phyloP scores from a whole-genome alignment of 2,797 vertebrate species.

The Sebastes cheni region DNA sequence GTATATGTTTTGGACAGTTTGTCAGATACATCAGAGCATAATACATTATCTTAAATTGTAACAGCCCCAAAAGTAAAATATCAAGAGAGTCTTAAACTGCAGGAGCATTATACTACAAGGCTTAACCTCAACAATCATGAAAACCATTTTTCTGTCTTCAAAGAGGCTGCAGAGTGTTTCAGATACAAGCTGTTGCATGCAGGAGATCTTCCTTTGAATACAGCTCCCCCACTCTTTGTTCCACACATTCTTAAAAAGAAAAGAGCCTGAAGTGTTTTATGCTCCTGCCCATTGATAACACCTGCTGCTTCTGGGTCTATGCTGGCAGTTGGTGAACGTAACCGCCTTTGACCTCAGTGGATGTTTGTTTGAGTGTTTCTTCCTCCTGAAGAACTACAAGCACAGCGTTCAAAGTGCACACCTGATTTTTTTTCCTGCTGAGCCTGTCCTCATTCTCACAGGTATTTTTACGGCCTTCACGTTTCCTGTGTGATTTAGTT shows the following conservation, averaged over 20 bases:
- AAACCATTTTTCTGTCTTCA: not conserved
- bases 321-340: not conserved
- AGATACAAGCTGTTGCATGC: constrained; percentile 53
- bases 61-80: not conserved
- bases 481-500: constrained; percentile 39
- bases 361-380: constrained; percentile 5
- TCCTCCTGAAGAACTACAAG: constrained; percentile 2
- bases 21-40: not conserved
- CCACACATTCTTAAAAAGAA: not conserved
- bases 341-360: constrained; percentile 20
- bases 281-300: constrained; percentile 14
- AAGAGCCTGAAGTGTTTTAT: constrained; percentile 2
- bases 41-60: not conserved
- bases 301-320: constrained; percentile 20
- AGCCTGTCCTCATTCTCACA: constrained; percentile 43
- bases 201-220: constrained; percentile 1
- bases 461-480: constrained; percentile 14
- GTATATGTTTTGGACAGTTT: not conserved
- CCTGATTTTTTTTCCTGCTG: constrained; percentile 30
- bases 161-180: not conserved
- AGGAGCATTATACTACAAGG: not conserved
- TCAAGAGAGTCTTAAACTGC: not conserved
- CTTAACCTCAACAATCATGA: not conserved
- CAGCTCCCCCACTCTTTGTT: not conserved
- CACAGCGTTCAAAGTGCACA: constrained; percentile 18